phyloP scores from a whole-genome alignment of 2,113 vertebrate genomes.

The Sula dactylatra region DNA sequence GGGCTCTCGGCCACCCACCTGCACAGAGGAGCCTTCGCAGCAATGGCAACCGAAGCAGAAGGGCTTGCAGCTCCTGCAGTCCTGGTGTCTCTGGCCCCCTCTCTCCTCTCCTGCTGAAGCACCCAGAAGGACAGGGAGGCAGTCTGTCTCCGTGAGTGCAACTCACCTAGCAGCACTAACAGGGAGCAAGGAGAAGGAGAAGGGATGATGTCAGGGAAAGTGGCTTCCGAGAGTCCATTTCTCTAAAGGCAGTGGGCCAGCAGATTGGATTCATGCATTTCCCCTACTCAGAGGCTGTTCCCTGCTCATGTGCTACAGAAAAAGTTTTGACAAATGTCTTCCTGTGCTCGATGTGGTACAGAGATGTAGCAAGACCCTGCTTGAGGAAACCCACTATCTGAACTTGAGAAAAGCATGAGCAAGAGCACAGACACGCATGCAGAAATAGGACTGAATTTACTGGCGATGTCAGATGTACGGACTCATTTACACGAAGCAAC shows the following conservation, averaged over 20 bases:
- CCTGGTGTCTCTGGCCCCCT: neutral
- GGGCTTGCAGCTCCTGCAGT: neutral
- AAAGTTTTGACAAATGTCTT: neutral
- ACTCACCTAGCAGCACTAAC: neutral
- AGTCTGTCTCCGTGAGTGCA: neutral
- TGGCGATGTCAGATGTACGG: accelerated
- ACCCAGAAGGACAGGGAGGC: neutral
- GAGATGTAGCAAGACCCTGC: neutral
- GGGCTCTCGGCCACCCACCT: neutral
- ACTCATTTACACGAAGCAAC: accelerated
- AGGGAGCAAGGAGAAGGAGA: neutral
- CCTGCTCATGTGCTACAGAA: neutral
- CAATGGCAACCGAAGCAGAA: neutral
- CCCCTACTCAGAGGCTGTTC: neutral
- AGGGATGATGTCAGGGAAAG: neutral
- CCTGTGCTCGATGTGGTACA: accelerated
- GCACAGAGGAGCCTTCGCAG: neutral
- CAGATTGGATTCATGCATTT: neutral
- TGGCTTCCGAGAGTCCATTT: accelerated
- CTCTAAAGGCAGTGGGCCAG: neutral
- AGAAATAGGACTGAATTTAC: neutral
- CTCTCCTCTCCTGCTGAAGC: neutral
- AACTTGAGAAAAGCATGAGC: neutral
- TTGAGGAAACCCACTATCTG: accelerated
- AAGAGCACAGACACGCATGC: accelerated